Evolutionary conservation across 2,888 invertebrate genomes (phyloP), one percentile per base, ranked within the genome.

Genomic region (Tuta absoluta): DNA sequence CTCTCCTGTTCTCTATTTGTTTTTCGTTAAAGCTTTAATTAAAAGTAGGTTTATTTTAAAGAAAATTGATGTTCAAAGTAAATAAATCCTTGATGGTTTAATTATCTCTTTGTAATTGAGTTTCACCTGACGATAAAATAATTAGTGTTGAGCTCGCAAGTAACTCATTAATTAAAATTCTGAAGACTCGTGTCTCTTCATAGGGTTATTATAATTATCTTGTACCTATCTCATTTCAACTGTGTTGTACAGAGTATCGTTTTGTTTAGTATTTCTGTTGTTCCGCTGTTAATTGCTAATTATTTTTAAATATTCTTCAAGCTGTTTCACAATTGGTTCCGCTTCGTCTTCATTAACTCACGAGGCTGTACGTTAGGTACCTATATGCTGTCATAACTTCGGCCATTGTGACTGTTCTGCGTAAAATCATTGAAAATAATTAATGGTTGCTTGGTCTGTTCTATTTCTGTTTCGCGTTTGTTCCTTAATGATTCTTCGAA

Each of bases 1-100:
- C 71, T 70, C 80, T 75, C 74, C 75, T 80, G 79, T 80, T 77
- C 80, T 87, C 76, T 90, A 87, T 90, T 90, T 89, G 87, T 88
- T 87, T 90, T 89, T 85, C 86, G 87, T 89, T 88, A 87, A 85
- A 86, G 89, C 87, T 87, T 90, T 90, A 89, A 90, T 89, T 90
- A 89, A 89, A 89, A 88, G 86, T 86, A 87, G 82, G 87, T 87
- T 87, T 89, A 87, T 89, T 89, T 89, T 87, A 86, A 89, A 89
- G 87, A 87, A 89, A 89, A 89, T 87, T 89, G 84, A 88, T 88
- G 86, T 85, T 88, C 85, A 87, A 87, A 87, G 89, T 88, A 89
- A 89, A 87, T 88, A 89, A 87, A 89, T 87, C 86, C 84, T 84
- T 87, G 85, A 87, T 86, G 87, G 87, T 87, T 89, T 89, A 88